Base-by-base conservation (phyloP, 2,113 vertebrate genomes). In the Neotragus pygmaeus region DNA sequence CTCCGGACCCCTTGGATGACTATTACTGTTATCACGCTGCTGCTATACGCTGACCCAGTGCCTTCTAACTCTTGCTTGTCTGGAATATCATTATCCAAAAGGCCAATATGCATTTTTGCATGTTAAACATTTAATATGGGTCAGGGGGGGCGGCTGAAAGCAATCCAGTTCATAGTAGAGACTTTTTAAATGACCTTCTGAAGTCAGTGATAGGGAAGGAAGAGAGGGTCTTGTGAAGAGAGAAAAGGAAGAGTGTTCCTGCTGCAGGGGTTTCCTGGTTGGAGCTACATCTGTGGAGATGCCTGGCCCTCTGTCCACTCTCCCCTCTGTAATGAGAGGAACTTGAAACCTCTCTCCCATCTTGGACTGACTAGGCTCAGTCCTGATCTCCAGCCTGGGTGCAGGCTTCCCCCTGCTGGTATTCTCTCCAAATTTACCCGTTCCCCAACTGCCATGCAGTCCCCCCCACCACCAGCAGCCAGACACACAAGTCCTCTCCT, bases 41-140 rank as follows among this genome's bases (percentile, higher is more conserved):
- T 7, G 30, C 82, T 21, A 0, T 0, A 14, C 4, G 19, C 55
- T n/a, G 9, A 7, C 1, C 6, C 27, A 28, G 11, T 28, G 25
- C 55, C 17, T 27, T 66, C 84, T 49, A 6, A 43, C 57, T 43
- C 89, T 30, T 49, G 33, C 78, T 77, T 16, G 12, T 25, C 25
- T 43, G 14, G 86, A 28, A 87, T 30, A 30, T 27, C 12, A 28
- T 12, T 47, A 45, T 66, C 15, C 43, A 27, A 28, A 39, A 58
- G 43, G 51, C 39, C 39, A 25, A 5, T 1, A 12, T 53, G n/a
- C 23, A 25, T 66, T 53, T 88, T 62, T 47, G 47, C 25, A 11
- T 21, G 30, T 43, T 66, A 66, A 84, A 60, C 2, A 23, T 88
- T 58, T 30, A 36, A 28, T 12, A 45, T 2, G 6, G 39, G 53